Conservation (phyloP, 2,113 vertebrate genomes). For the Alectura lathami region DNA sequence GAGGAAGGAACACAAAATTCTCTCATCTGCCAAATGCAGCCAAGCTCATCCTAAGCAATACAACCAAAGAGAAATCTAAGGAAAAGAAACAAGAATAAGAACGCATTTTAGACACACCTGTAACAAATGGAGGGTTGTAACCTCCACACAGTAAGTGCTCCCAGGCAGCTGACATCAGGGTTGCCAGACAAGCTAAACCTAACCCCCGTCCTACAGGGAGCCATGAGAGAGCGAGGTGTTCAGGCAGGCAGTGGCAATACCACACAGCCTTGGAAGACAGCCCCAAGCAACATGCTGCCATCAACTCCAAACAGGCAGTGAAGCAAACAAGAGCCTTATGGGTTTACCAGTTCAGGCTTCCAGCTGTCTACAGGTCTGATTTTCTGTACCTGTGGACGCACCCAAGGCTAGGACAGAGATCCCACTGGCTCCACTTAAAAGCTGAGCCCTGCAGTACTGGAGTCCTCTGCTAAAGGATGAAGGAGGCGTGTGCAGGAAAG, state of each 20-base stretch:
- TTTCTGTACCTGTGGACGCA: not conserved
- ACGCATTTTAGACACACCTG: not conserved
- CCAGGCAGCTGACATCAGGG: not conserved
- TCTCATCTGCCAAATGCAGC: not conserved
- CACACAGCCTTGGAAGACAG: not conserved
- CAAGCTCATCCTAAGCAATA: not conserved
- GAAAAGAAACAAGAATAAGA: not conserved
- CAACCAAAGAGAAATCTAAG: not conserved
- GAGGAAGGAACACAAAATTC: not conserved
- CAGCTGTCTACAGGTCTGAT: not conserved
- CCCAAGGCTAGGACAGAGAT: not conserved
- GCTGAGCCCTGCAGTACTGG: not conserved
- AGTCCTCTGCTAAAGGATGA: not conserved
- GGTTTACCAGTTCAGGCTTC: not conserved
- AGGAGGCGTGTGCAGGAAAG: not conserved
- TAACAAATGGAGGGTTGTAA: not conserved
- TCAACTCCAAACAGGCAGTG: not conserved
- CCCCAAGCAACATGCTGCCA: not conserved
- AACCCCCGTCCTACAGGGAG: not conserved
- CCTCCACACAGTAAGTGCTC: accelerated
- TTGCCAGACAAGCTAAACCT: not conserved
- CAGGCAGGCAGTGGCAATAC: not conserved
- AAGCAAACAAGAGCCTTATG: not conserved
- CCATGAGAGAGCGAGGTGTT: not conserved
- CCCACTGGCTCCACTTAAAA: not conserved